These are phyloP conservation scores for Bradypus variegatus DNA, from an alignment of 2,797 vertebrate species.

Conservation along the genomic window DNA sequence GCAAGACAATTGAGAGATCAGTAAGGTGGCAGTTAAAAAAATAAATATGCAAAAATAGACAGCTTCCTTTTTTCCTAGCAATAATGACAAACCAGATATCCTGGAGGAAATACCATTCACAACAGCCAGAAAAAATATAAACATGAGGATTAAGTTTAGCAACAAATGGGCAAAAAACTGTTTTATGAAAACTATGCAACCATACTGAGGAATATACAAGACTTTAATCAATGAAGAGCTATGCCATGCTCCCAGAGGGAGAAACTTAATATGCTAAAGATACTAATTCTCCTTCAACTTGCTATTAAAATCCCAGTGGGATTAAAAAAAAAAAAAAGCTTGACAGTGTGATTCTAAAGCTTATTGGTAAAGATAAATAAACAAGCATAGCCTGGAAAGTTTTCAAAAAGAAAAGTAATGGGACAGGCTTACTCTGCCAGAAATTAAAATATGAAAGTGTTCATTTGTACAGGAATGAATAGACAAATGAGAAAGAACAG, in stretches of 20 bases:
- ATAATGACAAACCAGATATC: not conserved
- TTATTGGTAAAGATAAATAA: slow-evolving; percentile 2
- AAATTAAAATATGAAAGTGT: not conserved
- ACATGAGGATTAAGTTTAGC: not conserved
- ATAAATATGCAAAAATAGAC: not conserved
- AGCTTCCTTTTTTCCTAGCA: not conserved
- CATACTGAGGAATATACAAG: not conserved
- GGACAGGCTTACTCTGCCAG: not conserved
- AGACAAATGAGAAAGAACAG: not conserved
- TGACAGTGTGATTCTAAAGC: not conserved
- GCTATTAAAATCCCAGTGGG: not conserved
- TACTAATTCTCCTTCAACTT: not conserved
- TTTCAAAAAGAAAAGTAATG: not conserved
- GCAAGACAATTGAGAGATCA: not conserved
- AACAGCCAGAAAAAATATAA: not conserved
- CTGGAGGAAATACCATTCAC: not conserved
- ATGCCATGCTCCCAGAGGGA: not conserved
- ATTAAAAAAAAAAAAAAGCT: not conserved
- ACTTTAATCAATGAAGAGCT: not conserved
- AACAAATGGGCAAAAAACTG: not conserved
- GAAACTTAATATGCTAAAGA: not conserved
- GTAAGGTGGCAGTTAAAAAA: not conserved
- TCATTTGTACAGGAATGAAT: not conserved
- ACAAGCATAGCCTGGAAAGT: not conserved
- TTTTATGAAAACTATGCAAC: not conserved